Conservation (phyloP, 1,140 invertebrate species). For the Zeugodacus cucurbitae region DNA sequence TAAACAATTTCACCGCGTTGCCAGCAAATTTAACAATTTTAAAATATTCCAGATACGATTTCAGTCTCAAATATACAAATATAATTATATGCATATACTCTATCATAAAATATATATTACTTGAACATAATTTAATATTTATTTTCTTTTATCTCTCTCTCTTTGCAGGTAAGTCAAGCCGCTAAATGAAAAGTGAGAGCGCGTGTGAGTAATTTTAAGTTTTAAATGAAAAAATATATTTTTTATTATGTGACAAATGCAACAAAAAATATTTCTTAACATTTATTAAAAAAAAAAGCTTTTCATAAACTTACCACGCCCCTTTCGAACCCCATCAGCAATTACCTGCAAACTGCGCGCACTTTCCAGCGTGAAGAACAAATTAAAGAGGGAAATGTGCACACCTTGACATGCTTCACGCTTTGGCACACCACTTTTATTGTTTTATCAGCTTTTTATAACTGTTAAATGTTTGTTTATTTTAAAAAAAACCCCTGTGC, state of each 20-base stretch:
- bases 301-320: not conserved
- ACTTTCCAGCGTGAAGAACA: not conserved
- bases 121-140: not conserved
- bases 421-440: not conserved
- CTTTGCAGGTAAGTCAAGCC: not conserved
- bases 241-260: too few relatives aligned
- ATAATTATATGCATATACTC: not conserved
- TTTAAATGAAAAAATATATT: too few relatives aligned
- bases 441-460: not conserved
- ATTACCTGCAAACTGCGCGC: not conserved
- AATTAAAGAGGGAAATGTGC: not conserved
- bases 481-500: not conserved
- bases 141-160: conserved; percentile 6
- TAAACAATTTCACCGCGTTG: not conserved
- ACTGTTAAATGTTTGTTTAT: not conserved
- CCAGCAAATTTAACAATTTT: not conserved
- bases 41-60: not conserved
- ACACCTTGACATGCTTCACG: conserved; percentile 36
- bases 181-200: not conserved
- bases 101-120: not conserved
- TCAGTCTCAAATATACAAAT: not conserved
- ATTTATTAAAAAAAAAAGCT: too few relatives aligned
- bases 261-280: too few relatives aligned
- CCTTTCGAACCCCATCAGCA: not conserved
- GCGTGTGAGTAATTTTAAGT: not conserved